Evolutionary conservation across 2,797 vertebrate species (phyloP), one percentile per base, ranked within the genome.

Genomic region (Coluber constrictor): DNA sequence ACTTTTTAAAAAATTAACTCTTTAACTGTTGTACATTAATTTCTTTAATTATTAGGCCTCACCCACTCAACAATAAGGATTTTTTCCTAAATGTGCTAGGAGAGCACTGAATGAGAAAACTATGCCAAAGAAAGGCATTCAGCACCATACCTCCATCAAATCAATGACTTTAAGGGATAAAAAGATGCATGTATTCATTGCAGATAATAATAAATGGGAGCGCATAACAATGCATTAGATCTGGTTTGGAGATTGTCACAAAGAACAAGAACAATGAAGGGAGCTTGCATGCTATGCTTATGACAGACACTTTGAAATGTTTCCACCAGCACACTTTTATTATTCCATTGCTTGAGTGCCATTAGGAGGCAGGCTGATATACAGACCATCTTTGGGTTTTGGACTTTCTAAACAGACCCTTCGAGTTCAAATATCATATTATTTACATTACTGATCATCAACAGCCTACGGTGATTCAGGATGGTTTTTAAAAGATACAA

Each of bases 401-500:
- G 94, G 94, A 56, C 93, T 95, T 95, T 88, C 93, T 93, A 74
- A 94, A 94, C 60, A 95, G 91, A 95, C 70, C 94, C 93, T 59
- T 93, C 37, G 91, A 90, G 92, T 90, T 95, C 94, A 13, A 13
- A 1, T n/a, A 9, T 8, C 51, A 92, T 93, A 91, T 57, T 92
- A 90, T 94, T 87, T 93, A 90, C 87, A 90, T 93, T 94, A 95
- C 93, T 93, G 95, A 86, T 96, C 94, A 95, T 4, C n/a, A 74
- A 60, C 94, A 90, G 92, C 93, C 95, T 94, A 94, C 66, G 87
- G 91, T 4, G 57, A 91, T 87, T 2, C 86, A 60, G 92, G 92
- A 94, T 94, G 93, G 93, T 89, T 6, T 90, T 0, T 89, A 0
- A 0, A 0, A 0, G 0, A 1, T 60, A 5, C 3, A 94, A n/a